Conservation (phyloP, 2,888 invertebrate species). For the Clepsis dumicolana region DNA sequence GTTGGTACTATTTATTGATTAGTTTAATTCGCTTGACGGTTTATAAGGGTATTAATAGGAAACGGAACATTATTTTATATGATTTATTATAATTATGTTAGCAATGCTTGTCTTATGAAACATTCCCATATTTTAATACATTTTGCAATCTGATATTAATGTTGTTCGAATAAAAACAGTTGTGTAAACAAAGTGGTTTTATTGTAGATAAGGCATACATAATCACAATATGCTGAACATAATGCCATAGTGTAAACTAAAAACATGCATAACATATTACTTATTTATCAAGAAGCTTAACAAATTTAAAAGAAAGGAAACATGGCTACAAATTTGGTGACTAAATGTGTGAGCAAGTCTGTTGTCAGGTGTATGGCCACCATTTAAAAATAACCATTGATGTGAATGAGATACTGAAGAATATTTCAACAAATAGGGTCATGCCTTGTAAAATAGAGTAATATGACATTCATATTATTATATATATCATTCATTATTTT, state of each 20-base stretch:
- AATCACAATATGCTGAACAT: slow-evolving; percentile 17
- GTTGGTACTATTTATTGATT: slow-evolving; percentile 33
- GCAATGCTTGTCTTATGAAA: slow-evolving; percentile 37
- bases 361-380: not conserved
- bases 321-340: slow-evolving; percentile 1
- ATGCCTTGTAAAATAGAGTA: not conserved
- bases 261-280: slow-evolving; percentile 12
- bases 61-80: slow-evolving; percentile 38
- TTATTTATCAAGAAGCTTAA: not conserved
- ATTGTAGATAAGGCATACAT: slow-evolving; percentile 12
- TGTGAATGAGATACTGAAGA: not conserved
- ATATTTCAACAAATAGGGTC: not conserved
- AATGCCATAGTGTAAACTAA: not conserved
- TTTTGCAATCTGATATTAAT: slow-evolving; percentile 40
- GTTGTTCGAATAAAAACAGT: slow-evolving; percentile 36
- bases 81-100: slow-evolving; percentile 24
- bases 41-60: slow-evolving; percentile 35
- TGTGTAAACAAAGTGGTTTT: slow-evolving; percentile 20
- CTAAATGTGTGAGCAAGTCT: slow-evolving; percentile 5
- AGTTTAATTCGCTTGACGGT: slow-evolving; percentile 17
- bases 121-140: slow-evolving; percentile 35
- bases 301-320: slow-evolving; percentile 12
- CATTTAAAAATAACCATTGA: not conserved
- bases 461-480: not conserved
- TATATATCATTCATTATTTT: not conserved